phyloP scores from a whole-genome alignment of 2,888 invertebrate genomes.

The Catocala fraxini region DNA sequence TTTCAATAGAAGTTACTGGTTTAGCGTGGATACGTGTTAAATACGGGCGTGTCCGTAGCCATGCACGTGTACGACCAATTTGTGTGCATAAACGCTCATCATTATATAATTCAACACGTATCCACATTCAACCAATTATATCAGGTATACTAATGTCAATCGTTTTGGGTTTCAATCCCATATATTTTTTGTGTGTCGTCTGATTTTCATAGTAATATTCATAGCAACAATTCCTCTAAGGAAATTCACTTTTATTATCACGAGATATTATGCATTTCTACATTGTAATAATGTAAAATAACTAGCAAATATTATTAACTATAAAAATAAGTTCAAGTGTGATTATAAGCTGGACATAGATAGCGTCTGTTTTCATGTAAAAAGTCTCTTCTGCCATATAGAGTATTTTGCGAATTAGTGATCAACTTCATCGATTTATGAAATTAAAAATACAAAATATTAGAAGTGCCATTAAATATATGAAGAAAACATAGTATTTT shows the following conservation, averaged over 20 bases:
- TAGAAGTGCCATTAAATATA: constrained; percentile 82
- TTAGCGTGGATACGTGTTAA: constrained; percentile 15
- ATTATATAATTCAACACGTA: background rate
- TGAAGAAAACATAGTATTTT: constrained; percentile 75
- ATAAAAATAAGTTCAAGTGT: constrained; percentile 29
- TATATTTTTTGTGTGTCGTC: constrained; percentile 36
- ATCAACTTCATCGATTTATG: constrained; percentile 39
- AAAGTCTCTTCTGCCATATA: constrained; percentile 40
- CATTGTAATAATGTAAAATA: constrained; percentile 46
- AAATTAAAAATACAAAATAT: constrained; percentile 59
- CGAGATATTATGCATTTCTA: constrained; percentile 51
- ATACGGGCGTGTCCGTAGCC: constrained; percentile 8
- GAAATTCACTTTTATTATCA: constrained; percentile 32
- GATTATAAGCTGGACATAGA: constrained; percentile 31
- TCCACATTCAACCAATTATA: constrained; percentile 10
- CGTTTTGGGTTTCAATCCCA: constrained; percentile 17
- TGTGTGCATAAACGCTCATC: background rate
- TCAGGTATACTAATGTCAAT: constrained; percentile 13
- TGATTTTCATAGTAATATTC: constrained; percentile 29
- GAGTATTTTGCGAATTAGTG: constrained; percentile 41
- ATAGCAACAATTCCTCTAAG: constrained; percentile 36
- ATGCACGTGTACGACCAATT: background rate
- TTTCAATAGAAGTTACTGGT: constrained; percentile 10
- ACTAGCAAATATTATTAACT: constrained; percentile 42
- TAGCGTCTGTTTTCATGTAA: constrained; percentile 36